Evolutionary conservation across 1,140 invertebrate species (phyloP), one percentile per base, ranked within the genome.

Genomic region (Heterodera carotae): DNA sequence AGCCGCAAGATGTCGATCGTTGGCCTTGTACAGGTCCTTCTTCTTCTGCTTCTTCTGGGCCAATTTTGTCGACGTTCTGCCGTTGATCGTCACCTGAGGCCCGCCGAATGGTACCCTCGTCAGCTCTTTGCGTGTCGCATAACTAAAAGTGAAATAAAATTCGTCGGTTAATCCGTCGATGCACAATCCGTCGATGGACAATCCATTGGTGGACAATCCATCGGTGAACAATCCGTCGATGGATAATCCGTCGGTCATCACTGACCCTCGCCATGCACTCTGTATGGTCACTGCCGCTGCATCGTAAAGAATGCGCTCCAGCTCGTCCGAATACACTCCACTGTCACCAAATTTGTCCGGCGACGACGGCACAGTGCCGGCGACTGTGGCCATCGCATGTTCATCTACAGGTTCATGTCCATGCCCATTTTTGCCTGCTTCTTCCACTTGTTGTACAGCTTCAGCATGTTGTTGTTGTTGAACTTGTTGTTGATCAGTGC

Each of bases 251-350:
- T 5, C 39, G 2, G 39, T 18, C 15, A n/a, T 25, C 1, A 2
- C 29, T 31, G 10, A 71, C 69, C 72, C 72, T 62, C 72, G 59
- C 72, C 72, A 74, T 33, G 33, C 72, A 39, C 72, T 74, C 7
- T 74, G 72, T 34, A 74, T 74, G 2, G 66, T 74, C n/a, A 74
- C 36, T 33, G 72, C 72, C 7, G 72, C 72, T 5, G 66, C 56
- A 5, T 56, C 72, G 64, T 74, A 74, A 6, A 74, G 56, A n/a
- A 74, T 74, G 0, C 3, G 72, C 27, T 74, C 72, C 48, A 74
- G 18, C n/a, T 74, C 72, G 5, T 62, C 72, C 25, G 72, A 64
- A 25, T 74, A 74, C 25, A 74, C 56, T 22, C 72, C 72, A n/a
- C n/a, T n/a, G n/a, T n/a, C n/a, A n/a, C n/a, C n/a, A n/a, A n/a